These are phyloP conservation scores for Garrulus glandarius DNA, from an alignment of 2,797 vertebrate species.

Conservation along the genomic window DNA sequence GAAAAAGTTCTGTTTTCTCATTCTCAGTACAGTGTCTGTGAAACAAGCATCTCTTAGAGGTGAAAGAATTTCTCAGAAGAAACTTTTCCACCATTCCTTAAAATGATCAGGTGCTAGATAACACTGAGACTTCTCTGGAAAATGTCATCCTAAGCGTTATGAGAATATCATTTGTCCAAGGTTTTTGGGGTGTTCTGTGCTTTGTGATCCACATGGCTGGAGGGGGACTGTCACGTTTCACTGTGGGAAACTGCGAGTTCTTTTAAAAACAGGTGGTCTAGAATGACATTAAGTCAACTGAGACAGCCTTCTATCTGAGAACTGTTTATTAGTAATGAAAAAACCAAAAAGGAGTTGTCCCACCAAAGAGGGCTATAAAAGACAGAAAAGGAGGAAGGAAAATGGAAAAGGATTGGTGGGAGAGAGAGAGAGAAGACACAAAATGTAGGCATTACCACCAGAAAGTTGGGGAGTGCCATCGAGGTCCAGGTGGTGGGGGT, in stretches of 20 bases:
- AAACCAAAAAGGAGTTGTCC: neutral
- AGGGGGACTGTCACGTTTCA: neutral
- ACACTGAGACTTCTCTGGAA: neutral
- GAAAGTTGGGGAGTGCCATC: no score
- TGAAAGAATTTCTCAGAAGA: neutral
- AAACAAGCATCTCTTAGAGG: neutral
- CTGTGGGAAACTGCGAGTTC: neutral
- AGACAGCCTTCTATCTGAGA: neutral
- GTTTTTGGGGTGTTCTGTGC: neutral
- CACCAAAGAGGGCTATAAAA: neutral
- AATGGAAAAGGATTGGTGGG: neutral
- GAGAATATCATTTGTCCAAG: neutral
- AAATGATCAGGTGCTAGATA: neutral
- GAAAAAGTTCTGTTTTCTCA: neutral
- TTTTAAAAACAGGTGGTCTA: neutral
- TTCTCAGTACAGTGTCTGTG: neutral
- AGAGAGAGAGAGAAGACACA: neutral
- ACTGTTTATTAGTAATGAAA: neutral
- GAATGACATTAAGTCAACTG: neutral
- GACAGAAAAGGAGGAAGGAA: neutral
- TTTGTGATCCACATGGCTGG: neutral
- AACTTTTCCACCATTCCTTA: neutral
- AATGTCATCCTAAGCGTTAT: neutral
- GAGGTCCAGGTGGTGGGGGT: no score
- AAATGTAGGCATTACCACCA: neutral